Evolutionary conservation across 1,140 invertebrate genomes (phyloP).

Genomic region (Nephila pilipes): DNA sequence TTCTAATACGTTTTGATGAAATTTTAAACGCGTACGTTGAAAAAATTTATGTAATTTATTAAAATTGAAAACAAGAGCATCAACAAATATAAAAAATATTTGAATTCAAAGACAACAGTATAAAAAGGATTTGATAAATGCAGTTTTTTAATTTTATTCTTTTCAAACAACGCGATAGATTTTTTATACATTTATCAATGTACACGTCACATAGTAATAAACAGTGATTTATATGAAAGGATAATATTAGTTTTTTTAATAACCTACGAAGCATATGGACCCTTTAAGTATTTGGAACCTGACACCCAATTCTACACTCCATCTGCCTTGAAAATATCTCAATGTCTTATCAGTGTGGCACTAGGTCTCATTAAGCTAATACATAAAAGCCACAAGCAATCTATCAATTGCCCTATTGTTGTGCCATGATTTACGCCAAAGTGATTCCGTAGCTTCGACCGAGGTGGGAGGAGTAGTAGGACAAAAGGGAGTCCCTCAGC

Average conservation of each 20-base stretch:
- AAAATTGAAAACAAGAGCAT: no score
- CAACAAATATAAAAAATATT: no score
- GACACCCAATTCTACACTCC: not conserved
- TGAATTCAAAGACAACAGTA: no score
- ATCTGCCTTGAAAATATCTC: constrained; percentile 14
- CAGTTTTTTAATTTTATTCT: no score
- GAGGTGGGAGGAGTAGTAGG: constrained; percentile 43
- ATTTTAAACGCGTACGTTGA: no score
- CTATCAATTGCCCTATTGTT: constrained; percentile 57
- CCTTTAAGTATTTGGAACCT: constrained; percentile 49
- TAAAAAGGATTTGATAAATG: no score
- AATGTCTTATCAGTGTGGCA: constrained; percentile 37
- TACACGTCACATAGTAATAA: not conserved
- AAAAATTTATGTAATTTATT: no score
- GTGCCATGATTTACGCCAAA: constrained; percentile 68
- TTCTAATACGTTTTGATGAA: no score
- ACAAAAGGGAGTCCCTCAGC: constrained; percentile 41
- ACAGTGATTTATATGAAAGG: not conserved
- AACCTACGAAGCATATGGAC: not conserved
- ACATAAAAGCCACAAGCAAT: constrained; percentile 71
- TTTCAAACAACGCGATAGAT: no score
- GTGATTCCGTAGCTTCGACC: constrained; percentile 13
- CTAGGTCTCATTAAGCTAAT: constrained; percentile 45
- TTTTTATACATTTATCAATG: no score
- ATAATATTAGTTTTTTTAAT: not conserved